phyloP scores from a whole-genome alignment of 1,140 invertebrate genomes.

The Archegozetes longisetosus region DNA sequence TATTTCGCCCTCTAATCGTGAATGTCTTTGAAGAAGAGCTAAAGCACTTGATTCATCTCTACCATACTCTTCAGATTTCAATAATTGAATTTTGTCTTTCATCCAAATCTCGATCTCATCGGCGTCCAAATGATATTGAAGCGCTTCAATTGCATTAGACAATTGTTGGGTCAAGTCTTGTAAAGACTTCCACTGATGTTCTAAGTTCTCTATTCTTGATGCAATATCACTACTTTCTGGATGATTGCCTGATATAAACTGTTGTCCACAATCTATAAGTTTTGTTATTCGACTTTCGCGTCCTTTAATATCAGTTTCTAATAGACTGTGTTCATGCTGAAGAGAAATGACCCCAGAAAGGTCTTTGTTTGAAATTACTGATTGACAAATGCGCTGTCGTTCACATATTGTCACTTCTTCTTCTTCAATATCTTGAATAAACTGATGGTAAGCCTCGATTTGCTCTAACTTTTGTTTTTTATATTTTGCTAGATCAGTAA shows the following conservation, averaged over 20 bases:
- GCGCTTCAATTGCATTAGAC: conserved; percentile 82
- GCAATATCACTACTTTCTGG: conserved; percentile 25
- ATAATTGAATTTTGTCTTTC: conserved; percentile 78
- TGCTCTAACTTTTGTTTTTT: conserved; percentile 67
- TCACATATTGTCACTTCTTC: conserved; percentile 86
- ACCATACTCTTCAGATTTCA: conserved; percentile 61
- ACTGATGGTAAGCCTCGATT: conserved; percentile 81
- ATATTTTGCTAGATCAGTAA: conserved; percentile 46
- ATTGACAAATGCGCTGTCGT: conserved; percentile 73
- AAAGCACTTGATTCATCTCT: conserved; percentile 74
- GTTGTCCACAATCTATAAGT: conserved; percentile 50
- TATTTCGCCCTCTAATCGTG: conserved; percentile 38
- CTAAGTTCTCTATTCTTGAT: neutral
- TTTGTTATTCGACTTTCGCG: conserved; percentile 61
- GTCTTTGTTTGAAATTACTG: conserved; percentile 82
- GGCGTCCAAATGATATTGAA: conserved; percentile 51
- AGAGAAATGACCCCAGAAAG: conserved; percentile 68
- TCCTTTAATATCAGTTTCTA: conserved; percentile 81
- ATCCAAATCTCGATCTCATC: conserved; percentile 96
- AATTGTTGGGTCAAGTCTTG: conserved; percentile 72
- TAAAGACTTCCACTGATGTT: conserved; percentile 57
- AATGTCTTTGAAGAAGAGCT: conserved; percentile 37
- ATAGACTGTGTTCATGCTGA: conserved; percentile 82
- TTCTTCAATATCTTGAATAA: conserved; percentile 77
- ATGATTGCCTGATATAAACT: conserved; percentile 39